Conservation (phyloP, 2,888 invertebrate genomes). For the Uropetala carovei region DNA sequence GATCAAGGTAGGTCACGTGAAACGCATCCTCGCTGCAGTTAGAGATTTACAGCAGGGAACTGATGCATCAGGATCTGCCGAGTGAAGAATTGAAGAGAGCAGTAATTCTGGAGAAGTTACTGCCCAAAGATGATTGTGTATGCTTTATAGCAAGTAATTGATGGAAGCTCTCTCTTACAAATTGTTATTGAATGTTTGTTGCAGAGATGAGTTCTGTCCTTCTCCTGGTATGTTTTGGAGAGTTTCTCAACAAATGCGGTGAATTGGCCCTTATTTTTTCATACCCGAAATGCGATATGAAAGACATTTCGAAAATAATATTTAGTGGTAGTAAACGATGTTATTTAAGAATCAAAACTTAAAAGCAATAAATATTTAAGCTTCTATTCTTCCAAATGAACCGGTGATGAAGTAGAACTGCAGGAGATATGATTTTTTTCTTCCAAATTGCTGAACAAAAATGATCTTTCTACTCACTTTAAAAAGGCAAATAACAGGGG, state of each 20-base stretch:
- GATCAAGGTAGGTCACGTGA: constrained; percentile 96
- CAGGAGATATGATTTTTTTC: constrained; percentile 11
- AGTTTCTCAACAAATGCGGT: not conserved
- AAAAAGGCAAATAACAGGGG: not conserved
- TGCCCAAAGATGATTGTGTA: not conserved
- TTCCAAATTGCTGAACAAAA: constrained; percentile 41
- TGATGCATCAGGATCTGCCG: constrained; percentile 14
- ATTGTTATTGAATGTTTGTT: not conserved
- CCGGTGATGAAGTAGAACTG: not conserved
- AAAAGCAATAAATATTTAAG: constrained; percentile 51
- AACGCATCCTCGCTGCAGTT: constrained; percentile 94
- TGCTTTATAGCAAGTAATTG: not conserved
- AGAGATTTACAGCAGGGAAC: constrained; percentile 81
- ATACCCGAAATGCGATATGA: constrained; percentile 48
- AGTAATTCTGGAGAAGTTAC: not conserved
- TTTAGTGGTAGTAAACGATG: constrained; percentile 9
- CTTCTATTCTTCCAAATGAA: constrained; percentile 24
- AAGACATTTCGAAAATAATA: constrained; percentile 38
- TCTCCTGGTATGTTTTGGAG: not conserved
- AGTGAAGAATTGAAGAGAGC: not conserved
- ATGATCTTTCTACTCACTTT: constrained; percentile 20
- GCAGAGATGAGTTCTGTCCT: not conserved
- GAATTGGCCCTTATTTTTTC: constrained; percentile 4
- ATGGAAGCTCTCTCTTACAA: not conserved
- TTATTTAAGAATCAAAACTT: constrained; percentile 58